Evolutionary conservation across 2,797 vertebrate genomes (phyloP).

Genomic region (Parauchenoglanis ngamensis): DNA sequence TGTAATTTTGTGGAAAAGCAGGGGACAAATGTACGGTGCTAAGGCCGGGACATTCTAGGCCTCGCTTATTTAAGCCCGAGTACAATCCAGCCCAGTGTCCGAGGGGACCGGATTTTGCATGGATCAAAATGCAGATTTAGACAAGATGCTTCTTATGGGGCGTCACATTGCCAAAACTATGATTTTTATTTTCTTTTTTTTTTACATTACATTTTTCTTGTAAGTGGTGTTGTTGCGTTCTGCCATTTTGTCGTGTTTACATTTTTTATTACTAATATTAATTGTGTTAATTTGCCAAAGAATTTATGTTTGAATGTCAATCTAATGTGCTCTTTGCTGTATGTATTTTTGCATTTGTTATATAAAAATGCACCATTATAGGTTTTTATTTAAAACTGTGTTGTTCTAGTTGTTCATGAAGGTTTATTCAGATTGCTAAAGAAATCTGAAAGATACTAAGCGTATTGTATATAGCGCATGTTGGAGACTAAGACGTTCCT

Average conservation of each 20-base stretch:
- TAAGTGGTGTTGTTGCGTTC: constrained; percentile 45
- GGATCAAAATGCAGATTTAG: constrained; percentile 57
- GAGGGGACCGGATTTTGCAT: constrained; percentile 55
- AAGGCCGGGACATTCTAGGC: constrained; percentile 48
- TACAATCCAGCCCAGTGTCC: constrained; percentile 35
- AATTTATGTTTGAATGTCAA: constrained; percentile 55
- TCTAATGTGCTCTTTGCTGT: constrained; percentile 47
- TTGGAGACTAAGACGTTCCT: neutral
- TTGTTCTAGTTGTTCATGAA: constrained; percentile 20
- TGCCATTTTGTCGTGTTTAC: constrained; percentile 59
- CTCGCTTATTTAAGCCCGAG: constrained; percentile 39
- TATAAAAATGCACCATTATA: constrained; percentile 46
- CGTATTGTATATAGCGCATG: neutral
- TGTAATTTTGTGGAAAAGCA: constrained; percentile 58
- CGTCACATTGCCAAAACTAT: constrained; percentile 56
- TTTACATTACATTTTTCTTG: constrained; percentile 58
- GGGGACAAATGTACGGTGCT: constrained; percentile 55
- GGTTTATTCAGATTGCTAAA: neutral
- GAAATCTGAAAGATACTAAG: neutral
- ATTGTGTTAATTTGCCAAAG: constrained; percentile 78
- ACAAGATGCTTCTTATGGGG: constrained; percentile 40
- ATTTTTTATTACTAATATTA: constrained; percentile 58
- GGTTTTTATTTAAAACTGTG: constrained; percentile 47
- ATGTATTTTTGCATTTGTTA: constrained; percentile 51
- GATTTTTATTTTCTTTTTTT: constrained; percentile 50